Conservation (phyloP, 1,140 invertebrate species). For the Zaprionus ghesquierei region DNA sequence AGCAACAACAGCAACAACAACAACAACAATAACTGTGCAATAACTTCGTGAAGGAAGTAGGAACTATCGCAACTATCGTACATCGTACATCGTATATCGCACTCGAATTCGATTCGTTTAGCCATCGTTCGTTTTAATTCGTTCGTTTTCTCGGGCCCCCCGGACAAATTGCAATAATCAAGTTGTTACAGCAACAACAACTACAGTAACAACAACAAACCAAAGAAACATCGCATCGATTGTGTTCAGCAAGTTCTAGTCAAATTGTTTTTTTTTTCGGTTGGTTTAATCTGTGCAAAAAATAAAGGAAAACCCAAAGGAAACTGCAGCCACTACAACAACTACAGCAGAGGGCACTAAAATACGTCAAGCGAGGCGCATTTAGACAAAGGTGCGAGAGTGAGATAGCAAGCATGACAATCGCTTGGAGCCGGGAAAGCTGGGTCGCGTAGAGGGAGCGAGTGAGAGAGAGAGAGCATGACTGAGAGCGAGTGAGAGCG, state of each 20-base stretch:
- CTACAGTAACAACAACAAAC: slow-evolving; percentile 9
- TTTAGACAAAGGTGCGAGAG: slow-evolving; percentile 27
- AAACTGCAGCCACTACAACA: slow-evolving; percentile 5
- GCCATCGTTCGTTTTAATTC: slow-evolving; percentile 5
- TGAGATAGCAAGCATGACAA: slow-evolving; percentile 35
- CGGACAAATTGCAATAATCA: slow-evolving; percentile 35
- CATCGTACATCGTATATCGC: neutral
- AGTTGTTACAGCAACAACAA: slow-evolving; percentile 4
- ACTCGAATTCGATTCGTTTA: slow-evolving; percentile 27
- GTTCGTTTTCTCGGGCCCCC: slow-evolving; percentile 14
- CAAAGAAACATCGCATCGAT: slow-evolving; percentile 19
- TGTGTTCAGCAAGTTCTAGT: slow-evolving; percentile 40
- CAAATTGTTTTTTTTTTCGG: slow-evolving; percentile 42
- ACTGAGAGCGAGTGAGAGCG: slow-evolving; percentile 9
- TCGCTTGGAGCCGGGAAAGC: slow-evolving; percentile 4
- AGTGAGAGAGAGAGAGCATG: slow-evolving; percentile 3
- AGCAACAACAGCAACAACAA: neutral
- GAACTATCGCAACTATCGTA: neutral
- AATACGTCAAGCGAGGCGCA: neutral
- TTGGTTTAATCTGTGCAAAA: slow-evolving; percentile 29
- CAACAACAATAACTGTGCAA: neutral
- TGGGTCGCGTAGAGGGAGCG: slow-evolving; percentile 1
- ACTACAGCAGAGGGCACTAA: neutral
- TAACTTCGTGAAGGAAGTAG: neutral
- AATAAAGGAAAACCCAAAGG: neutral